Base-by-base conservation (phyloP, 2,888 invertebrate genomes). In the Amphipyra berbera region DNA sequence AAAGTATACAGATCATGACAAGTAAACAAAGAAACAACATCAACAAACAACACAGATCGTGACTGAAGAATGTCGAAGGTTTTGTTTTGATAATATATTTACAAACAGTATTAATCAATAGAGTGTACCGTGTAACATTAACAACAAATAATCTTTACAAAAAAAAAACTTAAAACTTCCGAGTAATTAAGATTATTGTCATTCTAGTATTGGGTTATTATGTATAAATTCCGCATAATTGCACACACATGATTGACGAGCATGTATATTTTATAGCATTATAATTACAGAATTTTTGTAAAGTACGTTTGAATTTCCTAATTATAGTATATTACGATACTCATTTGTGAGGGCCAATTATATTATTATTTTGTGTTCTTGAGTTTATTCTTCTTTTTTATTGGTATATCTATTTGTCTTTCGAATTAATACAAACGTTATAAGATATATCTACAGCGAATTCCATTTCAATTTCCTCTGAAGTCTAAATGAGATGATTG, bases 221-320 rank as follows among this genome's bases (percentile, higher is more conserved):
- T 71, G 52, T 55, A 45, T 15, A 8, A 58, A 62, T 67, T 58
- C 68, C 57, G 48, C 54, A 58, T 61, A 50, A 67, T 47, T 57
- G 37, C 7, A 55, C 44, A 72, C 15, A 40, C 15, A 42, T 46
- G 14, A 38, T 52, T 52, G 37, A 12, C 10, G 1, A 10, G 42
- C 40, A 14, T 46, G 42, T n/a, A 53, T 41, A 1, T 62, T 42
- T 42, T n/a, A 70, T 69, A 27, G 50, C 30, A 15, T 67, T 55
- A 55, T 73, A 55, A 73, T 73, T 33, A 61, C 9, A 42, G 2
- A 46, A 41, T 46, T 40, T 54, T 61, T n/a, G 44, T 56, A 42
- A 46, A 42, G 3, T 37, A 54, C 37, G 47, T 7, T 1, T 56
- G 13, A 12, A 4, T 30, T 48, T 65, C 8, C 35, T 12, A 12